Conservation (phyloP, 2,888 invertebrate species). For the Drosophila subsilvestris region DNA sequence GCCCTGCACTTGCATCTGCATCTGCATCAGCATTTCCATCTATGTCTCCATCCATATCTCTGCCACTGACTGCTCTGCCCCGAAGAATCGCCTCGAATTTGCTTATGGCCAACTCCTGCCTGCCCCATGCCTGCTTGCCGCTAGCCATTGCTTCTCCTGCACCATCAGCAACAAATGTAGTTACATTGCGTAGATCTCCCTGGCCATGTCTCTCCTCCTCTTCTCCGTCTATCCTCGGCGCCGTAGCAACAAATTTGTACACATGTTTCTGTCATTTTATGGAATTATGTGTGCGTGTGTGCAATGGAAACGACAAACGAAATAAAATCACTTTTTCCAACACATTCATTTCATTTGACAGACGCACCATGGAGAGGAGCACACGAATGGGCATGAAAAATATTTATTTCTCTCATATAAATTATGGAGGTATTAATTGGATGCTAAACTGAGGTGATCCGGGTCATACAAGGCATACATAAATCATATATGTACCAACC, state of each 20-base stretch:
- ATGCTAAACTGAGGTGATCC: conserved; percentile 37
- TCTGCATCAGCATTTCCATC: conserved; percentile 32
- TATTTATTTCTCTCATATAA: conserved; percentile 40
- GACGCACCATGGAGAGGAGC: conserved; percentile 36
- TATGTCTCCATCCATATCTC: conserved; percentile 18
- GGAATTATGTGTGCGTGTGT: conserved; percentile 66
- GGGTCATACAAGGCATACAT: conserved; percentile 13
- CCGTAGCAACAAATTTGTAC: conserved; percentile 74
- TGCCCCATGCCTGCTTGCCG: background rate
- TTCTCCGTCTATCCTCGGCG: conserved; percentile 40
- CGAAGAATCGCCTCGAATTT: conserved; percentile 60
- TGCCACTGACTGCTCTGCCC: conserved; percentile 30
- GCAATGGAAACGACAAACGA: conserved; percentile 68
- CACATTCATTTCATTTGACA: conserved; percentile 39
- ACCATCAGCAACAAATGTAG: conserved; percentile 39
- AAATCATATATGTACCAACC: conserved; percentile 28
- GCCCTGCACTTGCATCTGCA: background rate
- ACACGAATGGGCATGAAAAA: conserved; percentile 38
- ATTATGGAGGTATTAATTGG: conserved; percentile 40
- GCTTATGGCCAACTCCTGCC: conserved; percentile 71
- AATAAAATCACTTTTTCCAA: conserved; percentile 72
- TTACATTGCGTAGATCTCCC: conserved; percentile 42
- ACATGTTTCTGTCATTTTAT: conserved; percentile 80
- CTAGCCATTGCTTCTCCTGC: background rate
- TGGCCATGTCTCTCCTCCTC: conserved; percentile 14